These are phyloP conservation scores for Homarus gammarus DNA, from an alignment of 2,888 invertebrate species.

Conservation along the genomic window DNA sequence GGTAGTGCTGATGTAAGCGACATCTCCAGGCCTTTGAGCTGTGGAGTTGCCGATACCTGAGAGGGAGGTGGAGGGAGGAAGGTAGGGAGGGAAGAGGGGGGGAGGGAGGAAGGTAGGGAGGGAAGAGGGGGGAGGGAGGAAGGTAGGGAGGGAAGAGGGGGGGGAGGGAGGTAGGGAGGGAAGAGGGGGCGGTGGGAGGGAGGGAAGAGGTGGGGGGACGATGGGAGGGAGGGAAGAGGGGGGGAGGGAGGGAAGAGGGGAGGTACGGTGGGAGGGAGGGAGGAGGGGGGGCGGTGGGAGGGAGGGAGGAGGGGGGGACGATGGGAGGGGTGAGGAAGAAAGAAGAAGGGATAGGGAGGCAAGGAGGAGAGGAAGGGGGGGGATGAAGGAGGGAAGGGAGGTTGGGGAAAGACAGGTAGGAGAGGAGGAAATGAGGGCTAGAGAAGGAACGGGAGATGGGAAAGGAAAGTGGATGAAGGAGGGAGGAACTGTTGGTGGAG, in stretches of 20 bases:
- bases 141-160: too few relatives aligned
- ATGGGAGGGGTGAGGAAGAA: not conserved
- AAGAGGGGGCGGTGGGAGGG: too few relatives aligned
- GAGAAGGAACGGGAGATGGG: too few relatives aligned
- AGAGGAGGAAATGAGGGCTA: not conserved
- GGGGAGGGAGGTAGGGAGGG: too few relatives aligned
- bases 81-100: too few relatives aligned
- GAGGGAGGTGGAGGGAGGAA: too few relatives aligned
- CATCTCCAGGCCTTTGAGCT: too few relatives aligned
- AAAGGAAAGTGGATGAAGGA: not conserved
- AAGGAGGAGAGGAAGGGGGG: not conserved
- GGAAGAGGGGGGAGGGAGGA: not conserved
- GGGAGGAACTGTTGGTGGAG: not conserved
- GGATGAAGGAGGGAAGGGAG: not conserved
- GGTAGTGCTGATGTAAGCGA: too few relatives aligned
- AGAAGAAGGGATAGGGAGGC: not conserved
- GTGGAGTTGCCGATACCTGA: too few relatives aligned
- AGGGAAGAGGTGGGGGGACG: not conserved
- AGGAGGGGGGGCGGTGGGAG: not conserved
- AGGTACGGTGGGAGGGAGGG: not conserved
- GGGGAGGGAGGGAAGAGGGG: too few relatives aligned
- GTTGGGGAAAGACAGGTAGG: not conserved
- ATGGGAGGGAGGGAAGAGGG: not conserved
- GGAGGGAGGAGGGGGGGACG: not conserved
- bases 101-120: too few relatives aligned